Conservation (phyloP, 1,140 invertebrate species). For the Temnothorax nylanderi region DNA sequence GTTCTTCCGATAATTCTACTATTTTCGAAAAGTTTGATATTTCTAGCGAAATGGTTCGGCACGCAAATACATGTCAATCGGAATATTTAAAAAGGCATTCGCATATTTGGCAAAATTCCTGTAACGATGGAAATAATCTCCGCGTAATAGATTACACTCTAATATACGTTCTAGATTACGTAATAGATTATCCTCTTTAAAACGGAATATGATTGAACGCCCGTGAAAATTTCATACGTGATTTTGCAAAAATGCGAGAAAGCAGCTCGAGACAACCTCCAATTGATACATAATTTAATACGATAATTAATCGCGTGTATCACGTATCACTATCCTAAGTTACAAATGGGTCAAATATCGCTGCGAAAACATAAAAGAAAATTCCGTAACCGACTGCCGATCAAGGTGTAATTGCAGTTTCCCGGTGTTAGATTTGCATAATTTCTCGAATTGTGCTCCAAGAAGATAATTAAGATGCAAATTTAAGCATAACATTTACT, state of each 20-base stretch:
- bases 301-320: conserved; percentile 59
- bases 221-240: conserved; percentile 9
- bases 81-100: not conserved
- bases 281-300: conserved; percentile 44
- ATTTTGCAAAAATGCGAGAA: not conserved
- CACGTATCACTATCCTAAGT: not conserved
- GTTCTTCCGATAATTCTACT: not conserved
- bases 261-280: not conserved
- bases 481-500: not conserved
- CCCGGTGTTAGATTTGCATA: not conserved
- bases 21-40: conserved; percentile 4
- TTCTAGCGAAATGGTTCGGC: not conserved
- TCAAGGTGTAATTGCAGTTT: not conserved
- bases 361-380: conserved; percentile 16
- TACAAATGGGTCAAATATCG: conserved; percentile 19
- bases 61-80: not conserved
- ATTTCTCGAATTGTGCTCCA: not conserved
- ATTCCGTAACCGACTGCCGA: not conserved
- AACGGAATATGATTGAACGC: not conserved
- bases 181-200: conserved; percentile 24
- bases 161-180: not conserved
- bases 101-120: conserved; percentile 24
- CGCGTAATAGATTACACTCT: not conserved
- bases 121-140: not conserved
- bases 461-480: not conserved